phyloP scores from a whole-genome alignment of 2,113 vertebrate species.

The Probosciger aterrimus region DNA sequence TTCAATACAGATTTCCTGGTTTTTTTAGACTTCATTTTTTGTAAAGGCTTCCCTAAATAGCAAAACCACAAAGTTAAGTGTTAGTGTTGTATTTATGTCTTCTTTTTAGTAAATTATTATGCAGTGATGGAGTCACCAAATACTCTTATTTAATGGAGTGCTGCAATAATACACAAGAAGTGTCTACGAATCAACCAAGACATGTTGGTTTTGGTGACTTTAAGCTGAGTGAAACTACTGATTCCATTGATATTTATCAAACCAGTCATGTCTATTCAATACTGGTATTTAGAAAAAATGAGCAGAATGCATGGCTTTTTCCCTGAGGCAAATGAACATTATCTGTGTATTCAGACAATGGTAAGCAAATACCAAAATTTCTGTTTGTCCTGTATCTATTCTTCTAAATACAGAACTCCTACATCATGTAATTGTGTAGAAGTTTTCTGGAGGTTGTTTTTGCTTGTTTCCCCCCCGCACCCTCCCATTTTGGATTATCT shows the following conservation, averaged over 20 bases:
- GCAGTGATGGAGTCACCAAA: not conserved
- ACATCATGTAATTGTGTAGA: accelerated
- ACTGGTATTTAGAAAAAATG: not conserved
- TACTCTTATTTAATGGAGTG: not conserved
- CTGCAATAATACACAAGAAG: not conserved
- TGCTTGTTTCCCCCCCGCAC: not conserved
- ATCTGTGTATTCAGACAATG: not conserved
- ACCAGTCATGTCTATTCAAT: not conserved
- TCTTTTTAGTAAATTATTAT: not conserved
- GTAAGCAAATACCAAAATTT: not conserved
- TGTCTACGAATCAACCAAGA: not conserved
- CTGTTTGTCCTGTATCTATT: not conserved
- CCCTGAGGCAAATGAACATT: not conserved
- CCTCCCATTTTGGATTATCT: not conserved
- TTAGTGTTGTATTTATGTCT: not conserved
- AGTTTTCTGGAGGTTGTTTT: not conserved
- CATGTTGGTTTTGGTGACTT: not conserved
- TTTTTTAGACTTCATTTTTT: not conserved
- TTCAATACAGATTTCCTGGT: not conserved
- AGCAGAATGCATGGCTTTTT: not conserved
- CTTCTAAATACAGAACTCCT: not conserved
- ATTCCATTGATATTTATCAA: not conserved
- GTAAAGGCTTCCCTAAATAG: not conserved
- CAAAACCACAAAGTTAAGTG: not conserved
- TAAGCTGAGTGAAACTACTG: not conserved